A percentile compares a stretch with the other conserved stretches of the same genome.
Conservation (phyloP, 2,113 vertebrate genomes). For the Fregetta grallaria region DNA sequence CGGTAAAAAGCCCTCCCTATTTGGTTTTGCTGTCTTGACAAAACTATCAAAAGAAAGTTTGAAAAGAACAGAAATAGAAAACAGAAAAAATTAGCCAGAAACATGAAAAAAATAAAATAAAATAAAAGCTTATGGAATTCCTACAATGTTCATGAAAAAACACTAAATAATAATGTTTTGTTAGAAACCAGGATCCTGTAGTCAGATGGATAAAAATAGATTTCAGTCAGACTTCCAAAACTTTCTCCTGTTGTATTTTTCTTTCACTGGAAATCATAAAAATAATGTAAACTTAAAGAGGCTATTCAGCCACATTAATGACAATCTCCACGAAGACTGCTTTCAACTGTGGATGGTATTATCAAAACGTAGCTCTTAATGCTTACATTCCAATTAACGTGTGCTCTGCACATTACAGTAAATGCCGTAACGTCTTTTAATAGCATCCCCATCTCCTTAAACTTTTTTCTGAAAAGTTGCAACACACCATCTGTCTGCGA, state of each 20-base stretch:
- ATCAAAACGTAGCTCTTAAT: neutral
- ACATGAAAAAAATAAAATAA: neutral
- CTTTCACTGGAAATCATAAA: neutral
- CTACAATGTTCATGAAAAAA: neutral
- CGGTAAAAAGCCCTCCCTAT: neutral
- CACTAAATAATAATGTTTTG: neutral
- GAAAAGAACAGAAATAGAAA: neutral
- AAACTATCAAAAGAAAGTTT: neutral
- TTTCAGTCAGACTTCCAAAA: neutral
- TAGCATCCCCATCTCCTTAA: neutral
- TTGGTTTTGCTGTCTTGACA: neutral
- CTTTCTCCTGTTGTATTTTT: neutral
- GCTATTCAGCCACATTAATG: neutral
- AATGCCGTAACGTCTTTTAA: neutral
- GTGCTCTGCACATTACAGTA: neutral
- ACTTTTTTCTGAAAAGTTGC: neutral
- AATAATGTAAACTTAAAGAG: neutral
- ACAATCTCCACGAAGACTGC: neutral
- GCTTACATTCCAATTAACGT: neutral
- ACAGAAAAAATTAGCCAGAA: neutral
- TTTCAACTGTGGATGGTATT: neutral
- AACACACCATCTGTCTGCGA: neutral
- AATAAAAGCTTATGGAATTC: neutral
- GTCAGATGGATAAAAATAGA: neutral
- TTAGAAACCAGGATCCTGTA: neutral